Conservation (phyloP, 2,113 vertebrate species). For the Rhinolophus ferrumequinum region DNA sequence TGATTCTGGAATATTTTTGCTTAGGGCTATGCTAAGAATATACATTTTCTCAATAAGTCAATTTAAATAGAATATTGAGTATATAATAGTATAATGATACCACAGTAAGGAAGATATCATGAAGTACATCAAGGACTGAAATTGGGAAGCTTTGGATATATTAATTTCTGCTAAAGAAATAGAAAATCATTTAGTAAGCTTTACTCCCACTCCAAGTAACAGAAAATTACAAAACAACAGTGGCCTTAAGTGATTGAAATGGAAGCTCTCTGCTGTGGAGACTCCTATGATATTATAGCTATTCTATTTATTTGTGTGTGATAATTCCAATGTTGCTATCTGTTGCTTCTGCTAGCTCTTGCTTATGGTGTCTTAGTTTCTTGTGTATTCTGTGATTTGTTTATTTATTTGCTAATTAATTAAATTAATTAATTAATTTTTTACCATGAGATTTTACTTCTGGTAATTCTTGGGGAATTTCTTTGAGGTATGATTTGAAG, state of each 20-base stretch:
- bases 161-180: conserved; percentile 36
- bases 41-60: background rate
- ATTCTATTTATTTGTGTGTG: background rate
- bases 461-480: background rate
- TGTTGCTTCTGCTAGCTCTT: background rate
- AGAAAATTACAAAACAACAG: background rate
- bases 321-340: background rate
- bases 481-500: background rate
- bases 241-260: background rate
- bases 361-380: background rate
- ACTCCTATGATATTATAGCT: background rate
- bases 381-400: background rate
- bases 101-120: background rate
- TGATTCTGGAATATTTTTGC: background rate
- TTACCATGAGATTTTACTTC: background rate
- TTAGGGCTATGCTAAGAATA: background rate
- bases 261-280: background rate
- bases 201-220: background rate
- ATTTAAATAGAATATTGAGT: conserved; percentile 24
- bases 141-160: background rate
- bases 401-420: no score
- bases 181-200: background rate
- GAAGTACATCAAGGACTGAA: background rate
- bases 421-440: background rate
- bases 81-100: background rate